A percentile compares a stretch with the other conserved stretches of the same genome.
phyloP scores from a whole-genome alignment of 2,113 vertebrate genomes.

The Proterorhinus semilunaris region DNA sequence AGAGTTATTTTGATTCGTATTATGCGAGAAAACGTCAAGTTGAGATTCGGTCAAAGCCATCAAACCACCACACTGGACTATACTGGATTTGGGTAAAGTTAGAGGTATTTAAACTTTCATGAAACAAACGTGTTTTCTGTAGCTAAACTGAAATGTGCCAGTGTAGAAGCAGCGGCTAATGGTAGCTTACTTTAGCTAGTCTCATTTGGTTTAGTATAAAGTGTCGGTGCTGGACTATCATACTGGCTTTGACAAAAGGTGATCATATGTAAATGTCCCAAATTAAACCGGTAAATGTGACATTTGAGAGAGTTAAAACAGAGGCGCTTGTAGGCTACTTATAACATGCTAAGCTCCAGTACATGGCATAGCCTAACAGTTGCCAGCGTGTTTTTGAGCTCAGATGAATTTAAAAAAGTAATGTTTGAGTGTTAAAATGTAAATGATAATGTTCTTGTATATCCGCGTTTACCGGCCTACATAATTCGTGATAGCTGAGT shows the following conservation, averaged over 20 bases:
- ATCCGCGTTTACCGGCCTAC: too few relatives aligned
- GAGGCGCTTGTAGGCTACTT: neutral
- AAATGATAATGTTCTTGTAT: too few relatives aligned
- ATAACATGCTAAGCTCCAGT: neutral
- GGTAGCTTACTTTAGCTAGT: neutral
- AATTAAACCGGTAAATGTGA: neutral
- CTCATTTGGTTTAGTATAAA: neutral
- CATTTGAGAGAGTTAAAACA: neutral
- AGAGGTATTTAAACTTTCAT: constrained; percentile 49
- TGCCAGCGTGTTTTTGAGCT: too few relatives aligned
- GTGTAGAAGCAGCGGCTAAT: constrained; percentile 7
- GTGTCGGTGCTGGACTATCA: too few relatives aligned
- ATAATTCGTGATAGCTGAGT: too few relatives aligned
- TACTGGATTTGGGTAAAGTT: neutral
- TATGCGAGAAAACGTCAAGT: neutral
- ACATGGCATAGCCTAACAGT: too few relatives aligned
- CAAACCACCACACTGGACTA: neutral
- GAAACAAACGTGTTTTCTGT: too few relatives aligned
- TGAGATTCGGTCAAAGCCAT: neutral
- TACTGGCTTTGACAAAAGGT: too few relatives aligned
- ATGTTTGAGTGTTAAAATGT: too few relatives aligned
- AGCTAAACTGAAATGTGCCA: too few relatives aligned
- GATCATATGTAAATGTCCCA: too few relatives aligned
- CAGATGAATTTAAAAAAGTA: too few relatives aligned
- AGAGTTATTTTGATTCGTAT: neutral